Evolutionary conservation across 2,888 invertebrate genomes (phyloP).

Genomic region (Volucella inflata): DNA sequence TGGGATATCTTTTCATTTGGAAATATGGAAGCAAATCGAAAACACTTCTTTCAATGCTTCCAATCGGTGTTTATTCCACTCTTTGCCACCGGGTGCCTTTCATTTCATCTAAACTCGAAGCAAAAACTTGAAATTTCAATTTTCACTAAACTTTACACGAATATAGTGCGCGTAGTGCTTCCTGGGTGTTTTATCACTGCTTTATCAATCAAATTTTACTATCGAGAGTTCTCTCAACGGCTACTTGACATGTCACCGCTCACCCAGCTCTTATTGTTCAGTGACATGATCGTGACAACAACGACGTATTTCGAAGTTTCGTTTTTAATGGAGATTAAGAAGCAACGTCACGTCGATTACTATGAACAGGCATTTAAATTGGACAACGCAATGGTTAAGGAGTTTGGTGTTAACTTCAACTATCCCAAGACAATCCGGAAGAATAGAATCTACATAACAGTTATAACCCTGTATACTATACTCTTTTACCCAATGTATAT

Average conservation of each 20-base stretch:
- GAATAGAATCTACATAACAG: constrained; percentile 69
- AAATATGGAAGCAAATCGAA: constrained; percentile 39
- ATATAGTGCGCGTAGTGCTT: constrained; percentile 53
- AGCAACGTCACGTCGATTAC: constrained; percentile 76
- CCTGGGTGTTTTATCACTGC: constrained; percentile 76
- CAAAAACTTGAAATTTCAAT: constrained; percentile 20
- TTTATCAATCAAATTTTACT: constrained; percentile 76
- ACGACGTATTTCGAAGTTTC: constrained; percentile 76
- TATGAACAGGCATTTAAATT: constrained; percentile 77
- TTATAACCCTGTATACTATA: constrained; percentile 61
- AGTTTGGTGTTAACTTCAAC: constrained; percentile 79
- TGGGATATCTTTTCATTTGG: neutral
- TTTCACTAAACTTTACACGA: constrained; percentile 53
- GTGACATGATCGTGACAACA: constrained; percentile 77
- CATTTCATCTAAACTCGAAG: constrained; percentile 50
- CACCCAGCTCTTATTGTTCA: constrained; percentile 77
- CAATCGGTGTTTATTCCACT: constrained; percentile 30
- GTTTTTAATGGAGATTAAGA: constrained; percentile 76
- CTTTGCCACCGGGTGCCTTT: constrained; percentile 48
- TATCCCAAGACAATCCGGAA: constrained; percentile 79
- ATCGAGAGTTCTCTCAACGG: constrained; percentile 76
- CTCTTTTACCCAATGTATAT: constrained; percentile 76
- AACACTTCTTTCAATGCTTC: constrained; percentile 51
- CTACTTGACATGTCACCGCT: constrained; percentile 78
- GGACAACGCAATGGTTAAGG: constrained; percentile 76